phyloP scores from a whole-genome alignment of 2,113 vertebrate genomes.

The Melanerpes formicivorus region DNA sequence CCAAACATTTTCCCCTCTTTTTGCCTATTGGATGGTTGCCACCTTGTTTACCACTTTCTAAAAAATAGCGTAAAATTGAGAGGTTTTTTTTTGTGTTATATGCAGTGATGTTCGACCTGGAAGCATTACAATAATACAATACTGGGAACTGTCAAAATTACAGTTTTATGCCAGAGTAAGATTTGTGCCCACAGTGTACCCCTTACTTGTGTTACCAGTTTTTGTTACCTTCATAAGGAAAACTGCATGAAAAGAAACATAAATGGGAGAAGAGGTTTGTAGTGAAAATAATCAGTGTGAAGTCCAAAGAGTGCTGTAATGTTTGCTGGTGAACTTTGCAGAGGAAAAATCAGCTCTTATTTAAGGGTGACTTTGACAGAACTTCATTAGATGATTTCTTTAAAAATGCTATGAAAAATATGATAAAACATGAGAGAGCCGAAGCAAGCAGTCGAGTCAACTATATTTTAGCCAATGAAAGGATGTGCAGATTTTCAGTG shows the following conservation, averaged over 20 bases:
- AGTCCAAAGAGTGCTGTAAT: neutral
- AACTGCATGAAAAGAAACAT: neutral
- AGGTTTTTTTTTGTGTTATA: neutral
- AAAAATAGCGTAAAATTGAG: neutral
- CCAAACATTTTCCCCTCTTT: rapidly evolving
- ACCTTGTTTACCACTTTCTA: neutral
- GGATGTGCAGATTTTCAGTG: neutral
- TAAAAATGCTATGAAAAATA: neutral
- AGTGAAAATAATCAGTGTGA: neutral
- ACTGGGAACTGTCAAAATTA: neutral
- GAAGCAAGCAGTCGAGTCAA: neutral
- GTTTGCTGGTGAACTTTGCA: neutral
- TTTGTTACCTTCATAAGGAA: neutral
- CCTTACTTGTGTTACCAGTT: neutral
- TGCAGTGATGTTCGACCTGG: neutral
- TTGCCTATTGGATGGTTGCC: neutral
- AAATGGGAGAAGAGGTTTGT: neutral
- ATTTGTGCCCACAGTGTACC: neutral
- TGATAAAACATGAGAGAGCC: neutral
- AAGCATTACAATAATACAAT: neutral
- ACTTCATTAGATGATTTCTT: neutral
- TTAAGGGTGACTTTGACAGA: neutral
- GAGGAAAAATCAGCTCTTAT: neutral
- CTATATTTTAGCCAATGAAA: neutral
- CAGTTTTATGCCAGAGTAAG: neutral